These are phyloP conservation scores for Sebastes aleutianus DNA, from an alignment of 2,797 vertebrate genomes.

Conservation along the genomic window DNA sequence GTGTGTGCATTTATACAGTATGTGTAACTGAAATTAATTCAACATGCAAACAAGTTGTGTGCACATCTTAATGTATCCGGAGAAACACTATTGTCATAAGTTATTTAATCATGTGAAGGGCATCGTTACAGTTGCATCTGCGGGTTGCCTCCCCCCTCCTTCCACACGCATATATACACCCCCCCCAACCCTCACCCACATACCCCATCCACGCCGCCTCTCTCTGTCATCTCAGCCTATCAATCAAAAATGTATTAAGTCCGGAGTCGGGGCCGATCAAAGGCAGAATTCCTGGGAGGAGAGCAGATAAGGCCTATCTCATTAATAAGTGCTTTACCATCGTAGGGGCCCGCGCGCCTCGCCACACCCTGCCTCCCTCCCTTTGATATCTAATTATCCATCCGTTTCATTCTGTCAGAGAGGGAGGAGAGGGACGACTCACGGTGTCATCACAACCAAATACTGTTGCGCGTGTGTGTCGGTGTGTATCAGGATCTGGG, in stretches of 20 bases:
- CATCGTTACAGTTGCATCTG: slow-evolving; percentile 76
- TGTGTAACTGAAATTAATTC: slow-evolving; percentile 57
- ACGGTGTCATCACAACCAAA: slow-evolving; percentile 70
- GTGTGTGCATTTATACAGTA: slow-evolving; percentile 23
- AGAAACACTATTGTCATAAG: slow-evolving; percentile 66
- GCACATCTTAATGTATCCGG: slow-evolving; percentile 41
- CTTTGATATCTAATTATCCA: slow-evolving; percentile 88
- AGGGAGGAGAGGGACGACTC: slow-evolving; percentile 74
- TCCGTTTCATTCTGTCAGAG: slow-evolving; percentile 80
- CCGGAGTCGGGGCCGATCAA: slow-evolving; percentile 93
- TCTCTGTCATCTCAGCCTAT: slow-evolving; percentile 91
- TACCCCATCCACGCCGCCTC: slow-evolving; percentile 77
- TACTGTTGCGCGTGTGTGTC: slow-evolving; percentile 48
- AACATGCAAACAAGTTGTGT: slow-evolving; percentile 31
- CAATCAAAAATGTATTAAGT: slow-evolving; percentile 99
- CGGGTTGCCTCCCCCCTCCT: slow-evolving; percentile 40
- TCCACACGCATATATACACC: slow-evolving; percentile 31
- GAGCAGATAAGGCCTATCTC: slow-evolving; percentile 98
- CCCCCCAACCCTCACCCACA: slow-evolving; percentile 44
- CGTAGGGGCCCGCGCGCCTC: slow-evolving; percentile 86
- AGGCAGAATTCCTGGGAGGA: slow-evolving; percentile 94
- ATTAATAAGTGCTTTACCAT: slow-evolving; percentile 95
- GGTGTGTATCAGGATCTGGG: slow-evolving; percentile 52
- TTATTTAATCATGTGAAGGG: slow-evolving; percentile 81
- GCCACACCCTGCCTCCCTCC: slow-evolving; percentile 82